Evolutionary conservation across 2,888 invertebrate genomes (phyloP), one percentile per base, ranked within the genome.

Genomic region (Tortrix viridana): DNA sequence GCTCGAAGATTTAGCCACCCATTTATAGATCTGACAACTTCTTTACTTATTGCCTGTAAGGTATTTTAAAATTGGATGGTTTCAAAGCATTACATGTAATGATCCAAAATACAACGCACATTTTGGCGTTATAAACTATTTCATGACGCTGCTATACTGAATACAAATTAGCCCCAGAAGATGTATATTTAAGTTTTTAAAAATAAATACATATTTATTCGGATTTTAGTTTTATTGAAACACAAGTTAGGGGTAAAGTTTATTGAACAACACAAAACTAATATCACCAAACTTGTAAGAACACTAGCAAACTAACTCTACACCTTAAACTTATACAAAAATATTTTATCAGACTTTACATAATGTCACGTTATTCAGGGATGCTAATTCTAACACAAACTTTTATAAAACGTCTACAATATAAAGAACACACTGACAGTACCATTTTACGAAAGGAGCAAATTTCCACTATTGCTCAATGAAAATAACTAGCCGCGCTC

Each of bases 401-500:
- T 37, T 43, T 44, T 22, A 55, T 41, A 60, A 55, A 56, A 48
- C 49, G 38, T 23, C 47, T 54, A 58, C 46, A 19, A 12, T 43
- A 12, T 43, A 65, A 57, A 73, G 72, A 74, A 74, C 74, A 74
- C 74, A 69, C 67, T 67, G 60, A 70, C 70, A 70, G 71, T 68
- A 68, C 69, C 66, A 48, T 38, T 49, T 43, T 43, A 14, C n/a
- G 43, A 54, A 47, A 60, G 48, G 43, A 43, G 22, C 20, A 9
- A 44, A 47, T 26, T 12, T 7, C 9, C n/a, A 48, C n/a, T 23
- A 48, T n/a, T 23, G 9, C 22, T 19, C 7, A 23, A 23, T 9
- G 44, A 44, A 32, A 32, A 3, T n/a, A n/a, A 32, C 12, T 32
- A 32, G 32, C 32, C 9, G 9, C 3, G 12, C 7, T 9, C 12